Evolutionary conservation across 2,888 invertebrate genomes (phyloP).

Genomic region (Cenopis cana): DNA sequence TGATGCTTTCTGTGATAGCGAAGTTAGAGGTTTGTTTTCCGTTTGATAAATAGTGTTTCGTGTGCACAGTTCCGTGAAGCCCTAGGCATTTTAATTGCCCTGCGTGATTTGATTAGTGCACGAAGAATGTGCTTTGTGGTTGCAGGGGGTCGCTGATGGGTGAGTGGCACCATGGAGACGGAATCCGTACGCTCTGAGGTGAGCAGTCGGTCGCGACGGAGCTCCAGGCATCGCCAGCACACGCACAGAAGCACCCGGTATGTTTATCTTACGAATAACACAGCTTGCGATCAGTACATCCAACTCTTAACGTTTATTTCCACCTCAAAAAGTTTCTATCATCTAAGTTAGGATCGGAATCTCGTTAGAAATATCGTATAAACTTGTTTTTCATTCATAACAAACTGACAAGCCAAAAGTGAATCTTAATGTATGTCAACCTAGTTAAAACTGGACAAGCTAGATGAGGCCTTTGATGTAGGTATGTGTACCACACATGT

Average conservation of each 20-base stretch:
- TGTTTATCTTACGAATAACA: constrained; percentile 44
- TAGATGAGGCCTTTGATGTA: constrained; percentile 12
- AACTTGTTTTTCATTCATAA: constrained; percentile 33
- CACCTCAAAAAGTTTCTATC: neutral
- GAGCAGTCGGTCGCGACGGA: constrained; percentile 92
- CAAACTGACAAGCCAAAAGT: constrained; percentile 12
- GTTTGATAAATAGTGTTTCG: constrained; percentile 53
- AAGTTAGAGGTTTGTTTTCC: constrained; percentile 46
- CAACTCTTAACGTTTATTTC: neutral
- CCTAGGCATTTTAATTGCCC: constrained; percentile 76
- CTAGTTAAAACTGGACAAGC: constrained; percentile 41
- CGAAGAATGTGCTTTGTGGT: constrained; percentile 61
- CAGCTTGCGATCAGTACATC: neutral
- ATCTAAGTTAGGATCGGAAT: neutral
- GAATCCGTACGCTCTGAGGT: constrained; percentile 97
- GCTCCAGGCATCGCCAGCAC: constrained; percentile 86
- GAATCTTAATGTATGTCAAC: constrained; percentile 27
- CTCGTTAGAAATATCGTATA: constrained; percentile 12
- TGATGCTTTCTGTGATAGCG: constrained; percentile 41
- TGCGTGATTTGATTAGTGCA: constrained; percentile 63
- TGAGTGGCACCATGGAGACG: constrained; percentile 91
- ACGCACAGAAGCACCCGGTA: constrained; percentile 89
- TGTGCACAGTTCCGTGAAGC: constrained; percentile 68
- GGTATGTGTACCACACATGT: constrained; percentile 9
- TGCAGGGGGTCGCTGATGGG: constrained; percentile 68